Evolutionary conservation across 2,113 vertebrate species (phyloP).

Genomic region (Apus apus): DNA sequence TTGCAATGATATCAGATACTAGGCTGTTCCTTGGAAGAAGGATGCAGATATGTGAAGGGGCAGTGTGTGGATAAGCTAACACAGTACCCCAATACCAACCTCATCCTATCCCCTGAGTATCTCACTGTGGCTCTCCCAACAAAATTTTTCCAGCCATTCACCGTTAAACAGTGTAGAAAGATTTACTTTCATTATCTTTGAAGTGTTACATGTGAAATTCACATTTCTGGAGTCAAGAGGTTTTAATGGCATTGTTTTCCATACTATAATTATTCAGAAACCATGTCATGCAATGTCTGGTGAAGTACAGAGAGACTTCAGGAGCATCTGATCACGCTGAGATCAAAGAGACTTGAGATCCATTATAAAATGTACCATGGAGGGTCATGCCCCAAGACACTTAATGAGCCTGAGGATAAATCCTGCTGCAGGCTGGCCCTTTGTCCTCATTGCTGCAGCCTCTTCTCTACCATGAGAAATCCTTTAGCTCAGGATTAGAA

Average conservation of each 20-base stretch:
- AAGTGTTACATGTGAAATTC: not conserved
- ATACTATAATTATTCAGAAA: not conserved
- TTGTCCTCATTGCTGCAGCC: conserved; percentile 20
- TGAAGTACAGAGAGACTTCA: not conserved
- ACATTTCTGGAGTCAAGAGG: not conserved
- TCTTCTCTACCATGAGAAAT: not conserved
- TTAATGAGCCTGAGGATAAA: conserved; percentile 38
- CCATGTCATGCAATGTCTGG: not conserved
- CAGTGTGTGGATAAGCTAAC: not conserved
- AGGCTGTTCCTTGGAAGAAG: not conserved
- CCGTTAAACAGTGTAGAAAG: not conserved
- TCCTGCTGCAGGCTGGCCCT: not conserved
- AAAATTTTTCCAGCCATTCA: not conserved
- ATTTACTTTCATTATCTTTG: not conserved
- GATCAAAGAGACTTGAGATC: not conserved
- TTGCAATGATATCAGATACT: not conserved
- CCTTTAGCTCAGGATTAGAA: conserved; percentile 33
- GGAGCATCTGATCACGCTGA: not conserved
- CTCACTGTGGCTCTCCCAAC: not conserved
- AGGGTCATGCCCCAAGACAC: conserved; percentile 16
- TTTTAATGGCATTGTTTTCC: not conserved
- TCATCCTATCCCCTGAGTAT: not conserved
- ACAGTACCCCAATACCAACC: not conserved
- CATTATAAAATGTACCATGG: conserved; percentile 6
- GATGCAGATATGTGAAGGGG: not conserved